Evolutionary conservation across 2,797 vertebrate species (phyloP).

Genomic region (Lagothrix lagotricha): DNA sequence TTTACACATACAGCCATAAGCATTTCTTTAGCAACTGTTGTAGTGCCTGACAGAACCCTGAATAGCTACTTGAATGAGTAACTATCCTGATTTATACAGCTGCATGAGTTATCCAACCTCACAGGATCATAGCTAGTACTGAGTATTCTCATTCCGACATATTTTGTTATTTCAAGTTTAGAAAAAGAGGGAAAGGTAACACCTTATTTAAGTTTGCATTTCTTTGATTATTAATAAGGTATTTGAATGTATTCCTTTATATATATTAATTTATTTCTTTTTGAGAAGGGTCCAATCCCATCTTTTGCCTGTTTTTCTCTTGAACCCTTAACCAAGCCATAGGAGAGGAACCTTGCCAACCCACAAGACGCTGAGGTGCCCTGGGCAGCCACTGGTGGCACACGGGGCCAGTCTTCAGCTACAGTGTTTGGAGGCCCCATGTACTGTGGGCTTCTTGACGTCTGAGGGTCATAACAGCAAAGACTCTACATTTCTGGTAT

Average conservation of each 20-base stretch:
- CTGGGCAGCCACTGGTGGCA: background rate
- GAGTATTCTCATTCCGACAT: background rate
- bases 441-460: background rate
- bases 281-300: background rate
- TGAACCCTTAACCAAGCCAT: background rate
- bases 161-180: background rate
- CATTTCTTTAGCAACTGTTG: background rate
- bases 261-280: background rate
- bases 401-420: rapidly evolving
- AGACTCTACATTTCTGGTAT: background rate
- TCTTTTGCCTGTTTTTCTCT: background rate
- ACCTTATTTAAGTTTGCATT: background rate
- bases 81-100: background rate
- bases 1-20: background rate
- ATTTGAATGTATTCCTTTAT: background rate
- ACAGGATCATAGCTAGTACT: background rate
- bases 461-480: background rate
- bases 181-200: background rate
- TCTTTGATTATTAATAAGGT: background rate
- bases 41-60: background rate
- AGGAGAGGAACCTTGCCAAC: background rate
- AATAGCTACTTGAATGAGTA: background rate
- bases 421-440: background rate
- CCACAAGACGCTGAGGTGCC: background rate
- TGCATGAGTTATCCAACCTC: background rate